Percentiles rank a stretch among this genome's conserved stretches.
Evolutionary conservation across 2,113 vertebrate genomes (phyloP).

Genomic region (Pseudonaja textilis): DNA sequence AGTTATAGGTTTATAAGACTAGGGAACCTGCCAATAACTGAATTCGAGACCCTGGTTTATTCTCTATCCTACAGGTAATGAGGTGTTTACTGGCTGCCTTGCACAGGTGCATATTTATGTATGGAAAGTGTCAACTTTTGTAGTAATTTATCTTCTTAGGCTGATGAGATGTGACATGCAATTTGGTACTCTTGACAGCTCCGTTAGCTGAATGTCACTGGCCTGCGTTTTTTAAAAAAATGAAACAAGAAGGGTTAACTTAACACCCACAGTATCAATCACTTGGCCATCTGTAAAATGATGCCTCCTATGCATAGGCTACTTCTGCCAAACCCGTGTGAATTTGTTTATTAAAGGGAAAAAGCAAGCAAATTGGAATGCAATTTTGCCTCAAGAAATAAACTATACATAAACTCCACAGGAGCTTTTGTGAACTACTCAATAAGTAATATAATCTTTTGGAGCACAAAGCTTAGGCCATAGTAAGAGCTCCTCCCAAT

Average conservation of each 20-base stretch:
- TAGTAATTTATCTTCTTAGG: not conserved
- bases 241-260: rapidly evolving
- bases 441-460: not conserved
- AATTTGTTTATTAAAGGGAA: not conserved
- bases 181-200: conserved; percentile 29
- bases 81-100: not conserved
- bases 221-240: not conserved
- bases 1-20: not conserved
- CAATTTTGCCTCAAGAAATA: not conserved
- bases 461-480: not conserved
- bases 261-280: not conserved
- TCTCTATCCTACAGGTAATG: not conserved
- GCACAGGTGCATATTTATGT: rapidly evolving
- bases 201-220: not conserved
- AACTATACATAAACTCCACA: not conserved
- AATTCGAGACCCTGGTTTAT: not conserved
- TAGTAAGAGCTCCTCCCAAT: conserved; percentile 5
- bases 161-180: conserved; percentile 6
- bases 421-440: not conserved
- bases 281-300: not conserved
- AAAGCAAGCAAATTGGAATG: not conserved
- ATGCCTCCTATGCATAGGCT: rapidly evolving
- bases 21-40: not conserved
- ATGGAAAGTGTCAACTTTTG: conserved; percentile 2
- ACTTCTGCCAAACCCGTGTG: not conserved